A percentile compares a stretch with the other conserved stretches of the same genome.
phyloP scores from a whole-genome alignment of 2,797 vertebrate species.

The Cirrhinus molitorella region DNA sequence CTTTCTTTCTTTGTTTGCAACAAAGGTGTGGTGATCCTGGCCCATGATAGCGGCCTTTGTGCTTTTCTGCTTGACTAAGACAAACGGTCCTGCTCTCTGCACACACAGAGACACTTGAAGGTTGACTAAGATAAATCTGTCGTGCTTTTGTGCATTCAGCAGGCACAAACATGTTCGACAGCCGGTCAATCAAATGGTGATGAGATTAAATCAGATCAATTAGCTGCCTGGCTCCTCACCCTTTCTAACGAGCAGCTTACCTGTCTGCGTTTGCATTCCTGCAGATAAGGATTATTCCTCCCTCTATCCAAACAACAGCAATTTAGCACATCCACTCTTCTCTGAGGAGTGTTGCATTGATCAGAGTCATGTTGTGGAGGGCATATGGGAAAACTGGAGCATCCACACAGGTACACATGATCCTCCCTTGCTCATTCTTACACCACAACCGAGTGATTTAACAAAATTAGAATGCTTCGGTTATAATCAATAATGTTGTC shows the following conservation, averaged over 20 bases:
- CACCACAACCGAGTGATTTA: not conserved
- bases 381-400: constrained; percentile 28
- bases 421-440: constrained; percentile 20
- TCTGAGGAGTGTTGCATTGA: constrained; percentile 13
- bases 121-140: constrained; percentile 74
- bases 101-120: constrained; percentile 41
- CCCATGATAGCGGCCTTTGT: constrained; percentile 70
- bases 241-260: constrained; percentile 67
- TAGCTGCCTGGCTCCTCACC: constrained; percentile 71
- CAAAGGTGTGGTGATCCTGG: constrained; percentile 61
- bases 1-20: constrained; percentile 53
- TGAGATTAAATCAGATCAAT: constrained; percentile 81
- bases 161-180: constrained; percentile 70
- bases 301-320: constrained; percentile 58
- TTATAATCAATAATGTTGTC: not conserved
- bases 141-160: constrained; percentile 70
- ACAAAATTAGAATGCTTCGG: not conserved
- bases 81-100: constrained; percentile 61
- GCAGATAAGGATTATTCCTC: constrained; percentile 47
- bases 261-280: constrained; percentile 41
- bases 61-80: constrained; percentile 68
- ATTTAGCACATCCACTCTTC: constrained; percentile 24
- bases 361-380: constrained; percentile 21
- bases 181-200: constrained; percentile 78
- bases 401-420: constrained; percentile 25